Evolutionary conservation across 2,888 invertebrate species (phyloP), one percentile per base, ranked within the genome.

Genomic region (Epirrita christyi): DNA sequence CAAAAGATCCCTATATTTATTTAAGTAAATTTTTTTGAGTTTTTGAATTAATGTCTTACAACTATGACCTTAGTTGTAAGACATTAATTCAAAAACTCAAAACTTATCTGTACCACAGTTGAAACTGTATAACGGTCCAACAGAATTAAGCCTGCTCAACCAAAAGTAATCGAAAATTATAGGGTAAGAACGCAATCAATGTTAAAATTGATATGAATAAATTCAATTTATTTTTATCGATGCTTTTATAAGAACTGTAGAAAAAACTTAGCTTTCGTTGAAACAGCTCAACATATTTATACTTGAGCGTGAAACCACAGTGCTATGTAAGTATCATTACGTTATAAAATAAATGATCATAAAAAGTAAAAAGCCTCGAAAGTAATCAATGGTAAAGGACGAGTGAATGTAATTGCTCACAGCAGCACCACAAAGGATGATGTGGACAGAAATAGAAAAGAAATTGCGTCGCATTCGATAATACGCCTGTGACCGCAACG

Each of bases 401-500:
- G 77, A 76, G 78, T 75, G 67, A 76, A 76, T 78, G 75, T 85
- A 85, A 86, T 88, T 85, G 78, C 76, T 75, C 63, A 71, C 64
- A 72, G 71, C 68, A 80, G 71, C 68, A 80, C 83, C 81, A 81
- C 85, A 85, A 82, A 78, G 71, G 72, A 76, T 71, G 70, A 72
- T 75, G 77, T 72, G 78, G 66, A 76, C 78, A 83, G 75, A 84
- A 82, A 81, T 83, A 84, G 81, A 85, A 83, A 82, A 80, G 15
- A 83, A 82, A 83, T 83, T 83, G 78, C 76, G 85, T 87, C 83
- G 80, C 80, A 78, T 68, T 73, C 76, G 80, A 82, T 83, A 84
- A 85, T 77, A 73, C 70, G 67, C 59, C 61, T 58, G 71, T 70
- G 71, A 86, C 83, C 83, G 75, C 84, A 85, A 72, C 62, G 63